Percentiles rank a stretch among this genome's conserved stretches.
These are phyloP conservation scores for Spondyliosoma cantharus DNA, from an alignment of 2,797 vertebrate genomes.

Conservation along the genomic window DNA sequence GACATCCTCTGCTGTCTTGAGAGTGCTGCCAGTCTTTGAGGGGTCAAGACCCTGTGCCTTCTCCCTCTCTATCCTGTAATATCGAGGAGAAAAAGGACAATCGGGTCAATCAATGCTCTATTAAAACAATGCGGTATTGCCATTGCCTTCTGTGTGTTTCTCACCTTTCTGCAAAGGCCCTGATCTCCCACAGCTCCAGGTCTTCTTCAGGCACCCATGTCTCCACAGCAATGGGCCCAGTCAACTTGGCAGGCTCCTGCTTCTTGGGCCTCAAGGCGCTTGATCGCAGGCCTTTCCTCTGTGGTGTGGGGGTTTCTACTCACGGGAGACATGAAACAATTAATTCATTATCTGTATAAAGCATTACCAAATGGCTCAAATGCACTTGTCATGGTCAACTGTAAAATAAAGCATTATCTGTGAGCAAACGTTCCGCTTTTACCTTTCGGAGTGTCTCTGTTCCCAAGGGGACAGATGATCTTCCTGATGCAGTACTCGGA, in stretches of 20 bases:
- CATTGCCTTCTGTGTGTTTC: neutral
- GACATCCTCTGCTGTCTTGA: conserved; percentile 90
- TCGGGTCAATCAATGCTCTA: neutral
- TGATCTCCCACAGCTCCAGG: conserved; percentile 98
- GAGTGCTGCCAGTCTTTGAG: conserved; percentile 88
- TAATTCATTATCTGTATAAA: neutral
- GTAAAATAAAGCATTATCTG: neutral
- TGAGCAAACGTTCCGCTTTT: conserved; percentile 7
- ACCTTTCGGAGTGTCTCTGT: conserved; percentile 96
- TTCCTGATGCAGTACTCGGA: conserved; percentile 98
- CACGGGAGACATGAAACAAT: conserved; percentile 1
- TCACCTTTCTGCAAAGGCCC: conserved; percentile 97
- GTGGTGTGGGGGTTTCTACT: conserved; percentile 95
- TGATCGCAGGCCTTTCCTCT: conserved; percentile 97
- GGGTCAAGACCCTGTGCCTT: conserved; percentile 93
- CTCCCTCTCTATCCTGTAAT: conserved; percentile 93
- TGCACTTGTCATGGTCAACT: no score
- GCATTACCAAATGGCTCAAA: neutral
- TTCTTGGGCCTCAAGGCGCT: conserved; percentile 97
- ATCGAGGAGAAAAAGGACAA: neutral
- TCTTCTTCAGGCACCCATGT: conserved; percentile 97
- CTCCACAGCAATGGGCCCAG: conserved; percentile 94
- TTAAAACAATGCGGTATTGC: neutral
- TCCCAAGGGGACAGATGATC: conserved; percentile 96
- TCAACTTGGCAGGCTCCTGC: conserved; percentile 93